Conservation (phyloP, 2,888 invertebrate species). For the Hirudinaria manillensis region DNA sequence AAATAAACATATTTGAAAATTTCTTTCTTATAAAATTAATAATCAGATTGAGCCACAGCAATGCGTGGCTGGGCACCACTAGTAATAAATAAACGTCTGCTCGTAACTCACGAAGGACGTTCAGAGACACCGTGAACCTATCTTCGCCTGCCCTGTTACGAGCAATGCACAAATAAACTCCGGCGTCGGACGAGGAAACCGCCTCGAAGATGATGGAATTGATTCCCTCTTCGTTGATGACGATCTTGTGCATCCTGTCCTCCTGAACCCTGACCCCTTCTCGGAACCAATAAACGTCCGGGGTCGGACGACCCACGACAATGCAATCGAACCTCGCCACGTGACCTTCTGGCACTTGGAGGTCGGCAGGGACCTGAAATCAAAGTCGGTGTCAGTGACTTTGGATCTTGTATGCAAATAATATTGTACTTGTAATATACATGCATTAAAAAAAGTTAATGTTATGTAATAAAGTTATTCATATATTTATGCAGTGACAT, state of each 20-base stretch:
- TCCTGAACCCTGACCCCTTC: slow-evolving; percentile 73
- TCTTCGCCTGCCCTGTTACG: slow-evolving; percentile 89
- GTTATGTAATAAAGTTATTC: background rate
- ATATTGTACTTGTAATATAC: background rate
- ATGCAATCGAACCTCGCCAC: slow-evolving; percentile 52
- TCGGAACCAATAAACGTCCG: slow-evolving; percentile 71
- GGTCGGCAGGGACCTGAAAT: slow-evolving; percentile 50
- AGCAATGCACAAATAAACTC: slow-evolving; percentile 82
- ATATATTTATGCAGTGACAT: no score
- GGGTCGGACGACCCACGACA: slow-evolving; percentile 52
- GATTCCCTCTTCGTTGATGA: slow-evolving; percentile 93
- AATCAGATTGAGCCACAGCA: no score
- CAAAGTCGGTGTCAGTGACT: background rate
- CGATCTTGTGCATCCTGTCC: slow-evolving; percentile 67
- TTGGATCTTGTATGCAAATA: background rate
- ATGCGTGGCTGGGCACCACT: no score
- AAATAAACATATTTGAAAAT: no score
- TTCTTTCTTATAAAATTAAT: no score
- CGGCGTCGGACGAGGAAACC: slow-evolving; percentile 76
- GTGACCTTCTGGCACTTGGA: slow-evolving; percentile 57
- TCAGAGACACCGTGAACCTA: slow-evolving; percentile 79
- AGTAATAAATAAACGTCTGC: no score
- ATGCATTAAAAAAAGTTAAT: background rate
- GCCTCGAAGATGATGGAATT: slow-evolving; percentile 93
- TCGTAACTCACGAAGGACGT: slow-evolving; percentile 61